Evolutionary conservation across 2,797 vertebrate genomes (phyloP).

Genomic region (Anguilla pacifica): DNA sequence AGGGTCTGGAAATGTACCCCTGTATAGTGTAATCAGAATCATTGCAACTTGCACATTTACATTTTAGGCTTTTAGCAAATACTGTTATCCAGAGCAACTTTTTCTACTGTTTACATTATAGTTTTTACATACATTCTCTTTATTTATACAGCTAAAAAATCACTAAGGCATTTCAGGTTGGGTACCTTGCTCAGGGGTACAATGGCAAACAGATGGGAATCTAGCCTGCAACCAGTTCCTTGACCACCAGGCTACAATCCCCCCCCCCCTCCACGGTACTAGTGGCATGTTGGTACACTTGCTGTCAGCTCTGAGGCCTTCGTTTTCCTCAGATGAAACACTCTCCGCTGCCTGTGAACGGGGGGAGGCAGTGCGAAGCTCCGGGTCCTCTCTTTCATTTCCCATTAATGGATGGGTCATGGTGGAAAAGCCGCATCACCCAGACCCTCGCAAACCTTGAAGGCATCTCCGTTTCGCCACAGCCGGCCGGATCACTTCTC

Average conservation of each 20-base stretch:
- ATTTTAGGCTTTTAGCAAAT: neutral
- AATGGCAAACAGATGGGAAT: neutral
- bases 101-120: neutral
- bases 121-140: neutral
- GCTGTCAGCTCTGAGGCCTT: neutral
- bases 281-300: neutral
- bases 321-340: neutral
- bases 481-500: neutral
- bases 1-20: neutral
- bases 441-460: neutral
- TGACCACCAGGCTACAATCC: neutral
- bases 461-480: neutral
- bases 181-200: neutral
- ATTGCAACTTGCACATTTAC: neutral
- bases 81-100: neutral
- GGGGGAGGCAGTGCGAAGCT: neutral
- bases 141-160: neutral
- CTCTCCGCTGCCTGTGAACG: neutral
- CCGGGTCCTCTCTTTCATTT: neutral
- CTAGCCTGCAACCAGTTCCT: neutral
- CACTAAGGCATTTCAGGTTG: neutral
- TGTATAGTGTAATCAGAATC: neutral
- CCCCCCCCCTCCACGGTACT: neutral
- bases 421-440: neutral
- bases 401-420: slow-evolving; percentile 2